Evolutionary conservation across 2,797 vertebrate species (phyloP).

Genomic region (Balearica regulorum): DNA sequence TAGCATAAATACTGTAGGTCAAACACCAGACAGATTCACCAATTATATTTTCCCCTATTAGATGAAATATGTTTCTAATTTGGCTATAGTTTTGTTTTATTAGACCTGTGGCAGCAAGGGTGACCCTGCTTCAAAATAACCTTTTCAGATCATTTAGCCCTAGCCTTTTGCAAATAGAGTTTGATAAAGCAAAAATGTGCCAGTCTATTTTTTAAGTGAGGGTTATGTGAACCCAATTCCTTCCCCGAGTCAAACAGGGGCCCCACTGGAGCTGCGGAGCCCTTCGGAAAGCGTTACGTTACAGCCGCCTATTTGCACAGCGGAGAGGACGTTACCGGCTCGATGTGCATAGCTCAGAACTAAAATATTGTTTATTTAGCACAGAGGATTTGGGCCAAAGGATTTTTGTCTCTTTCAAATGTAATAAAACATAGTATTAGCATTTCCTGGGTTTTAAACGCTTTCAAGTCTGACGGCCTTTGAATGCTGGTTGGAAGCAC

Average conservation of each 20-base stretch:
- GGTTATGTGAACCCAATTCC: constrained; percentile 51
- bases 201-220: constrained; percentile 24
- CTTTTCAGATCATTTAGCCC: constrained; percentile 49
- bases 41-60: constrained; percentile 68
- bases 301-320: not conserved
- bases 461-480: not conserved
- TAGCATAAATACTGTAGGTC: constrained; percentile 70
- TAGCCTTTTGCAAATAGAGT: constrained; percentile 10
- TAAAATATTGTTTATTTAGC: not conserved
- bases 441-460: not conserved
- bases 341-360: not conserved
- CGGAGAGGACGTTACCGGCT: not conserved
- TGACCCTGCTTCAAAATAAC: constrained; percentile 46
- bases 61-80: constrained; percentile 75
- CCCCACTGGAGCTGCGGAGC: not conserved
- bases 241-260: constrained; percentile 1
- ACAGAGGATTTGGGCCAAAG: not conserved
- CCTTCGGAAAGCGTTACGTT: not conserved
- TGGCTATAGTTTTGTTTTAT: constrained; percentile 74
- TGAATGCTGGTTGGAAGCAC: not conserved
- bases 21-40: constrained; percentile 72
- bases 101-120: constrained; percentile 65
- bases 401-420: constrained; percentile 12
- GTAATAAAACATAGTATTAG: not conserved
- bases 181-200: constrained; percentile 32